Percentiles rank a stretch among this genome's conserved stretches.
Conservation (phyloP, 2,888 invertebrate species). For the Celastrina argiolus region DNA sequence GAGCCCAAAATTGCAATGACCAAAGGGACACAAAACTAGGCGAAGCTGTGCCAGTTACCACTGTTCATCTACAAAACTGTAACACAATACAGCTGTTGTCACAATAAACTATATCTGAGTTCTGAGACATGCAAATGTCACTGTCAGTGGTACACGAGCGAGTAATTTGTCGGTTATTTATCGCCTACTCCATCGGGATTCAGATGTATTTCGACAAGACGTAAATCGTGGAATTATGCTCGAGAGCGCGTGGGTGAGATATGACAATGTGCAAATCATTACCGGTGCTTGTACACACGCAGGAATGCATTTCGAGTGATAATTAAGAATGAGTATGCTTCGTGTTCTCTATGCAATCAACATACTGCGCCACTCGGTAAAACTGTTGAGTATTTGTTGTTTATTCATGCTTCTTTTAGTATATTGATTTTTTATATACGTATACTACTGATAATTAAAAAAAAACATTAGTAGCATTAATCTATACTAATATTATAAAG, state of each 20-base stretch:
- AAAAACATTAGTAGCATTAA: too few relatives aligned
- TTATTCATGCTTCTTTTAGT: too few relatives aligned
- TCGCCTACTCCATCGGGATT: slow-evolving; percentile 45
- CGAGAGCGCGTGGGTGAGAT: slow-evolving; percentile 59
- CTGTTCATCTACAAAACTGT: not conserved
- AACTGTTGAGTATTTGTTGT: not conserved
- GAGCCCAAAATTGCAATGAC: too few relatives aligned
- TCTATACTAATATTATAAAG: too few relatives aligned
- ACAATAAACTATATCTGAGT: slow-evolving; percentile 49
- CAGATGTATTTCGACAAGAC: slow-evolving; percentile 62
- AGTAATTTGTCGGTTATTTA: slow-evolving; percentile 74
- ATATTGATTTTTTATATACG: too few relatives aligned
- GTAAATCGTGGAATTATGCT: slow-evolving; percentile 71
- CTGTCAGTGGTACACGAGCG: slow-evolving; percentile 50
- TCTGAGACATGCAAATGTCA: slow-evolving; percentile 65
- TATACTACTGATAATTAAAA: too few relatives aligned
- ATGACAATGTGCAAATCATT: slow-evolving; percentile 67
- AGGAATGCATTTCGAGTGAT: slow-evolving; percentile 16
- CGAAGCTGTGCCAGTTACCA: too few relatives aligned
- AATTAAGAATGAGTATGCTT: not conserved
- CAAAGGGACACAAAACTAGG: too few relatives aligned
- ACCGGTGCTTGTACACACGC: slow-evolving; percentile 42
- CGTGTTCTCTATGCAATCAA: not conserved
- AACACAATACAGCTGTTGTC: slow-evolving; percentile 29
- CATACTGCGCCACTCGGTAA: not conserved